phyloP scores from a whole-genome alignment of 2,888 invertebrate genomes.

The Ophonus ardosiacus region DNA sequence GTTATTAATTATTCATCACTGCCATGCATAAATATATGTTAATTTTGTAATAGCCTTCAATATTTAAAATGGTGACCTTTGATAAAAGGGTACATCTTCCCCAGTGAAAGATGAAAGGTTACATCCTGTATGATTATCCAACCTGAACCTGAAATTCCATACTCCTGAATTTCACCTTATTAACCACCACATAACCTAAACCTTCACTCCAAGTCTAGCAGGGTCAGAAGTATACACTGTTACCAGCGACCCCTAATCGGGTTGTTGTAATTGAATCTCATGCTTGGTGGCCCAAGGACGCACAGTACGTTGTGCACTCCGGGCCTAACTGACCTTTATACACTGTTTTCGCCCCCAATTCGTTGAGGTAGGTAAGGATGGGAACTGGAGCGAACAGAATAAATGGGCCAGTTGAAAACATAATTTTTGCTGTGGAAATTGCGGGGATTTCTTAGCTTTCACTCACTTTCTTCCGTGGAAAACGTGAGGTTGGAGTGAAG shows the following conservation, averaged over 20 bases:
- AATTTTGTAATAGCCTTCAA: neutral
- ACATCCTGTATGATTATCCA: neutral
- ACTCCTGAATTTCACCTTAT: neutral
- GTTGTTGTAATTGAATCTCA: conserved; percentile 40
- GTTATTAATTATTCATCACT: too few species aligned
- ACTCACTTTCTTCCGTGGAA: neutral
- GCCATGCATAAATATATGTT: neutral
- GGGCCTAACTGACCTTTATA: conserved; percentile 32
- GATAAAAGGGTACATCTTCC: neutral
- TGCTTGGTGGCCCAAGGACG: conserved; percentile 5
- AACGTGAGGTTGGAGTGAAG: too few species aligned
- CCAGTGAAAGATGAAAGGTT: neutral
- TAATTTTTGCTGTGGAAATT: neutral
- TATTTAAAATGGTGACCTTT: neutral
- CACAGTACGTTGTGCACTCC: conserved; percentile 5
- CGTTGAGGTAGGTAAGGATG: conserved; percentile 10
- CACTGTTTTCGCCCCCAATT: conserved; percentile 20
- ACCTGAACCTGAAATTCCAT: neutral
- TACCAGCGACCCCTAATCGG: neutral
- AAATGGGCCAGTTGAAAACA: neutral
- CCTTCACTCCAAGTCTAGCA: neutral
- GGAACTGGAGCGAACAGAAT: conserved; percentile 4
- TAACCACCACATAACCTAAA: neutral
- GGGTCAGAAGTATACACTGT: neutral
- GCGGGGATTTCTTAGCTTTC: neutral